Percentiles rank a stretch among this genome's conserved stretches.
Evolutionary conservation across 2,888 invertebrate species (phyloP).

Genomic region (Balanococcus diminutus): DNA sequence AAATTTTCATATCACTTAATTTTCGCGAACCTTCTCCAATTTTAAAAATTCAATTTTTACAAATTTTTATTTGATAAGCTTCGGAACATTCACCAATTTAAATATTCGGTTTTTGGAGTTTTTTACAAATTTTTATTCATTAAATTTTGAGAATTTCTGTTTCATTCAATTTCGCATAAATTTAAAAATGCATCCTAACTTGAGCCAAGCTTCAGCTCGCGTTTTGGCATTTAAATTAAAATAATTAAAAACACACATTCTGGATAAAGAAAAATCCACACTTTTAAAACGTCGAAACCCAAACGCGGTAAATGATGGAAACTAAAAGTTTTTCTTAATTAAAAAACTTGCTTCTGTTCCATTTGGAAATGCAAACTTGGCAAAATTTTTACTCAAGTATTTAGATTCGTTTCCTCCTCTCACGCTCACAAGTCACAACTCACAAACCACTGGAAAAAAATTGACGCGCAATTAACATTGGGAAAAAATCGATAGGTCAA

Average conservation of each 20-base stretch:
- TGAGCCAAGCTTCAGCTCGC: not conserved
- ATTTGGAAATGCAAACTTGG: not conserved
- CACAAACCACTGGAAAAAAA: too few relatives aligned
- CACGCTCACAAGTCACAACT: too few relatives aligned
- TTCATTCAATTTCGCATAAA: too few relatives aligned
- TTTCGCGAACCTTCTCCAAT: too few relatives aligned
- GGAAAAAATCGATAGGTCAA: conserved; percentile 22
- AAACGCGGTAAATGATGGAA: not conserved
- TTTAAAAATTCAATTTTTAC: too few relatives aligned
- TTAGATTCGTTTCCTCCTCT: not conserved
- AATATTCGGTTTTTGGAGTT: too few relatives aligned
- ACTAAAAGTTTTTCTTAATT: conserved; percentile 10
- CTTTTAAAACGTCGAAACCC: not conserved
- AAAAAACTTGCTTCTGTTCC: not conserved
- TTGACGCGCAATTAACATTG: not conserved
- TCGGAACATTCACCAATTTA: too few relatives aligned
- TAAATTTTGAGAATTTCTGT: too few relatives aligned
- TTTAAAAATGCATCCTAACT: too few relatives aligned
- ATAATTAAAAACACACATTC: conserved; percentile 1
- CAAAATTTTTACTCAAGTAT: not conserved
- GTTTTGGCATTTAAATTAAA: conserved; percentile 13
- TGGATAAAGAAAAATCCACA: not conserved
- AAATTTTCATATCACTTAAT: too few relatives aligned
- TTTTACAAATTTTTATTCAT: too few relatives aligned
- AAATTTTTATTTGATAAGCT: too few relatives aligned